Base-by-base conservation (phyloP, 2,888 invertebrate species). In the Pachymerium ferrugineum region DNA sequence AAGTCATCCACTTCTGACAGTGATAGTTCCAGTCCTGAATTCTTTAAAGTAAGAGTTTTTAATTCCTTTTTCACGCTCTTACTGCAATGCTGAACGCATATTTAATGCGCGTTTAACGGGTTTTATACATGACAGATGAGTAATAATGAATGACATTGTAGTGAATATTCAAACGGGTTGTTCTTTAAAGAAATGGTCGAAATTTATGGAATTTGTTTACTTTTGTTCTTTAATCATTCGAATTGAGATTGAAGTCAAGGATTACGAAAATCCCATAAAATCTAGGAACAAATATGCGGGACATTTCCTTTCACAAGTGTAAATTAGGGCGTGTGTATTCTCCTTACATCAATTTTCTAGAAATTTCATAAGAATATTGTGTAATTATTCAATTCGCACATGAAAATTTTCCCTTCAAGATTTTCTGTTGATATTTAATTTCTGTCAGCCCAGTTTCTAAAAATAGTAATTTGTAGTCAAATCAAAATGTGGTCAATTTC, bases 241-340 rank as follows among this genome's bases (percentile, higher is more conserved):
- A 28, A 25, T 3, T 62, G 28, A 62, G 62, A 62, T 62, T 62
- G 12, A 1, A 62, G 62, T 62, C 62, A 62, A 62, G 62, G 62
- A 62, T 62, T 62, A 12, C 25, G n/a, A 25, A 62, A 62, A 62
- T 25, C 28, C 28, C 62, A 62, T 62, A 62, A 8, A 62, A 28
- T 62, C 28, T 28, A 14, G 19, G 19, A 47, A 62, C 25, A 38
- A 62, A n/a, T 62, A 62, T 62, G 62, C 62, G 28, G 62, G 62
- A 62, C 62, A 62, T 62, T 62, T 62, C 62, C 62, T 62, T 62
- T 62, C 62, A 62, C 62, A 62, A 28, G 28, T 62, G 25, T 62
- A 54, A 62, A 62, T 62, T 62, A 28, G 62, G 62, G 62, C 62
- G 62, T 62, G 62, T 62, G 62, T 62, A 62, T 62, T 62, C 62